Evolutionary conservation across 2,797 vertebrate genomes (phyloP).

Genomic region (Saxicola maurus): DNA sequence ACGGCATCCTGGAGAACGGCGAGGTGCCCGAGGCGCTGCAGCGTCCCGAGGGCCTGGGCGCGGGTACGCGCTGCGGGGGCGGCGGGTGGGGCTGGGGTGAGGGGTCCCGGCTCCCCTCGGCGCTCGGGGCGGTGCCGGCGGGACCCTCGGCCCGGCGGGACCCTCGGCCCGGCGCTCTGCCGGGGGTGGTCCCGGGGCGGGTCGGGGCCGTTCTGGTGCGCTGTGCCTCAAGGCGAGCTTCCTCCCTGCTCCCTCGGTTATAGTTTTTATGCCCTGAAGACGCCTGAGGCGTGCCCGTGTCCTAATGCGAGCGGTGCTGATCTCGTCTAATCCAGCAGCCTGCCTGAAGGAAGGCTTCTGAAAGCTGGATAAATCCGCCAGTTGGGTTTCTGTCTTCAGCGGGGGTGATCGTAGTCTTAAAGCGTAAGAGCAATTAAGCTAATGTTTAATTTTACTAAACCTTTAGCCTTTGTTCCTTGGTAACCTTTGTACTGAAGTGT

Average conservation of each 20-base stretch:
- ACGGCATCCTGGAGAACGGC: constrained; percentile 90
- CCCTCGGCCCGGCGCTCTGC: no score
- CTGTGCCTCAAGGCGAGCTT: background rate
- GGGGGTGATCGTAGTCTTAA: background rate
- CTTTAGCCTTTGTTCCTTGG: background rate
- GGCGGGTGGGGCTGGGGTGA: background rate
- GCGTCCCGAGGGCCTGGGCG: background rate
- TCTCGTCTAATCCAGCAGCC: background rate
- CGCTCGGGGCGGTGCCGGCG: no score
- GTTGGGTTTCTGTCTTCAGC: background rate
- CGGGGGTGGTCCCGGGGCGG: accelerated
- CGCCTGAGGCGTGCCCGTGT: no score
- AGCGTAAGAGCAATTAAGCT: background rate
- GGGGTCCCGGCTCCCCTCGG: no score
- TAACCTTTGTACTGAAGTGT: constrained; percentile 25
- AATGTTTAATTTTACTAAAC: constrained; percentile 14
- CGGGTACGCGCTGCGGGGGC: background rate
- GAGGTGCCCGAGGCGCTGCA: constrained; percentile 80
- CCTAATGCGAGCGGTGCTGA: background rate
- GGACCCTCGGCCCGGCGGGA: no score
- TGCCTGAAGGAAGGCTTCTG: background rate
- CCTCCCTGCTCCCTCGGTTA: background rate
- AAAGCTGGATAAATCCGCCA: background rate
- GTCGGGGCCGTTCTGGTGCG: no score
- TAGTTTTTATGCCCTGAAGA: background rate